These are phyloP conservation scores for Geophilus truncorum DNA, from an alignment of 2,888 invertebrate species.

Conservation along the genomic window DNA sequence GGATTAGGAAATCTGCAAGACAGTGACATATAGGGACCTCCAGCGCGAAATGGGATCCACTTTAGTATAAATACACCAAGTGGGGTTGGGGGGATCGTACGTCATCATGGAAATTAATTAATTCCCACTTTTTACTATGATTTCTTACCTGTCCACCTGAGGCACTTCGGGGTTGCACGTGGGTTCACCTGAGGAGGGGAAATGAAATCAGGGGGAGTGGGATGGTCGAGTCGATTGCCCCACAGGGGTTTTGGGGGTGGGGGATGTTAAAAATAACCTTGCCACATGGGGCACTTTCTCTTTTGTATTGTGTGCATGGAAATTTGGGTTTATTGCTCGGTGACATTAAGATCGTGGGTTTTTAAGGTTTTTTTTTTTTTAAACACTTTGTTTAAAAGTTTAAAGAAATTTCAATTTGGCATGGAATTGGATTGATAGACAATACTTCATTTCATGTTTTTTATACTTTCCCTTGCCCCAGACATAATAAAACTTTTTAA, in stretches of 20 bases:
- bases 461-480: constrained; percentile 6
- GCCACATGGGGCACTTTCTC: neutral
- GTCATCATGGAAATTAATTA: constrained; percentile 14
- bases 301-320: neutral
- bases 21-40: constrained; percentile 25
- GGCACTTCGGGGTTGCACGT: neutral
- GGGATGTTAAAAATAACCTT: constrained; percentile 25
- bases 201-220: constrained; percentile 22
- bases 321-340: neutral
- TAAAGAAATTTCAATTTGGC: neutral
- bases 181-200: neutral
- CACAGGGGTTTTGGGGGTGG: neutral
- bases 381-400: neutral
- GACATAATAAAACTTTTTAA: neutral
- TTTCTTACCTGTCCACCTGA: constrained; percentile 25
- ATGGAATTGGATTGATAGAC: neutral
- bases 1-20: neutral
- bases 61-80: neutral
- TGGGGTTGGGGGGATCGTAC: neutral
- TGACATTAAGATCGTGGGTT: too few species aligned
- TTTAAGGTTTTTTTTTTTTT: neutral
- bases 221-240: neutral
- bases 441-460: neutral
- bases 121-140: neutral
- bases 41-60: constrained; percentile 7